Base-by-base conservation (phyloP, 2,113 vertebrate species). In the Rallus limicola region DNA sequence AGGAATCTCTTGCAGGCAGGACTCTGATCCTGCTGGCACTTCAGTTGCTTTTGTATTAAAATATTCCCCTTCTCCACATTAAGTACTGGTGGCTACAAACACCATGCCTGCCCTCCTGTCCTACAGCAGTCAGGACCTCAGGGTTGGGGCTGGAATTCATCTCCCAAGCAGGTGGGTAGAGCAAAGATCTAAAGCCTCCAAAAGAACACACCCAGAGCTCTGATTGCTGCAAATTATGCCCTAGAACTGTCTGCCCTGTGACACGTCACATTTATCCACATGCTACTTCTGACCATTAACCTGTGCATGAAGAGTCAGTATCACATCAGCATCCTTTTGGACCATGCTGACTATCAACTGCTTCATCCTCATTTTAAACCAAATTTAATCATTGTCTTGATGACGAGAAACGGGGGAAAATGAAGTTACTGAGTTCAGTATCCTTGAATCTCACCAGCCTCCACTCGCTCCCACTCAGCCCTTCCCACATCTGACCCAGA, bases 101-200 rank as follows among this genome's bases (percentile, higher is more conserved):
- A 29, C 75, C 59, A 25, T 15, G 21, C 76, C 34, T 31, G 28
- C 19, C 18, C 33, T 25, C 9, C 64, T n/a, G 58, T 9, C 36
- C 44, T 17, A 1, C 0, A 3, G 25, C 46, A 19, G 13, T 6
- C 71, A 48, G 6, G 31, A 8, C 65, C 8, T 0, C 6, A 6
- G 17, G 16, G 16, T 4, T 8, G 18, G 11, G 13, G 4, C 52
- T 53, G 9, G 46, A 48, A 56, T 48, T 82, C 58, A 44, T 71
- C 40, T 64, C 42, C 53, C 38, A 13, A 48, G 31, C 34, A 50
- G 40, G 26, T 28, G 12, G n/a, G 34, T 10, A 69, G 25, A 31
- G 4, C n/a, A 53, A 58, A 70, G 56, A 31, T 14, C 62, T 31
- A 63, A 71, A 50, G 6, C 23, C 70, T 69, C 10, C 16, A 58